A percentile compares a stretch with the other conserved stretches of the same genome.
phyloP scores from a whole-genome alignment of 2,797 vertebrate species.

The Okamejei kenojei region DNA sequence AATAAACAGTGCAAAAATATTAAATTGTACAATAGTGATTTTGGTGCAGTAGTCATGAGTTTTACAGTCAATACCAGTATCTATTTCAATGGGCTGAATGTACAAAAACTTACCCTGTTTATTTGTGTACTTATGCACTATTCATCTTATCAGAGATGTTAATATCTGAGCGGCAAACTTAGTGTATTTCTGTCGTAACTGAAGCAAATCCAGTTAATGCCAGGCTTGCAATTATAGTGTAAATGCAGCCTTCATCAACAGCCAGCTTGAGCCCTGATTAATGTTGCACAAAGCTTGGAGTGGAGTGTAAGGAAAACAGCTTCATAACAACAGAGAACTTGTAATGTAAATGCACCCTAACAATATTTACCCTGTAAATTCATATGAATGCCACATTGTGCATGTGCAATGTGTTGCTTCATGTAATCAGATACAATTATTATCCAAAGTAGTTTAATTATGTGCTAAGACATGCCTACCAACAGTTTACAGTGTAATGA shows the following conservation, averaged over 20 bases:
- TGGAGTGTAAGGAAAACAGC: not conserved
- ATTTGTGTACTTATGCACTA: not conserved
- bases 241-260: not conserved
- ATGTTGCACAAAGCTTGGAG: not conserved
- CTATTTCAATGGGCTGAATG: not conserved
- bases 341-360: not conserved
- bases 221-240: not conserved
- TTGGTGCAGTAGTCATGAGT: not conserved
- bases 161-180: not conserved
- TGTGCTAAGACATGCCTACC: not conserved
- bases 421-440: constrained; percentile 17
- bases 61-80: not conserved
- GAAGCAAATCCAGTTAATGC: not conserved
- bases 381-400: not conserved
- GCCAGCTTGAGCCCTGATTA: not conserved
- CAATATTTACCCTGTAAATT: not conserved
- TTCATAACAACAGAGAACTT: not conserved
- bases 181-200: not conserved
- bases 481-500: constrained; percentile 28
- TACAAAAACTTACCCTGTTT: not conserved
- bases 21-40: not conserved
- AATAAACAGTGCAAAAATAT: not conserved
- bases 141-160: not conserved
- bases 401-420: not conserved
- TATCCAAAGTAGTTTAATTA: not conserved